phyloP scores from a whole-genome alignment of 2,113 vertebrate species.

The Melanerpes formicivorus region DNA sequence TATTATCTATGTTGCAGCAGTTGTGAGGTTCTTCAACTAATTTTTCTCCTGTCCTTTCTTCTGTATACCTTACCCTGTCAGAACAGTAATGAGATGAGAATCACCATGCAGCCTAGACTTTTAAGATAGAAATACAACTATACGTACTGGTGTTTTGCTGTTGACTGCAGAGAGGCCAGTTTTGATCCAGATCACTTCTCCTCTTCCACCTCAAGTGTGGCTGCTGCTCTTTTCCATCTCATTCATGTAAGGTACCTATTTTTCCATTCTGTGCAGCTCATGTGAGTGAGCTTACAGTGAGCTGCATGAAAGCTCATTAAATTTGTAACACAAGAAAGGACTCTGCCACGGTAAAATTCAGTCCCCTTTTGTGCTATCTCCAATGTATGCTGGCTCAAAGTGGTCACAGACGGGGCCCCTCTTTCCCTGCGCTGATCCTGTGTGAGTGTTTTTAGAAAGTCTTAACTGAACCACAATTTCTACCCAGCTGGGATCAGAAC shows the following conservation, averaged over 20 bases:
- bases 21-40: not conserved
- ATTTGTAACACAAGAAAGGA: rapidly evolving
- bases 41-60: not conserved
- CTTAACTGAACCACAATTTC: not conserved
- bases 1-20: rapidly evolving
- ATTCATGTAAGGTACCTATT: rapidly evolving
- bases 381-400: rapidly evolving
- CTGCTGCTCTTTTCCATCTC: not conserved
- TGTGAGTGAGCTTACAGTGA: rapidly evolving
- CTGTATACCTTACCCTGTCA: not conserved
- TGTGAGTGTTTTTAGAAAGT: not conserved
- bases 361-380: not conserved
- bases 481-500: constrained; percentile 45
- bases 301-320: rapidly evolving
- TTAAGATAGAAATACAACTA: not conserved
- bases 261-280: rapidly evolving
- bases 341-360: not conserved
- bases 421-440: rapidly evolving
- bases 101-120: rapidly evolving
- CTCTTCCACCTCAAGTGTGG: rapidly evolving
- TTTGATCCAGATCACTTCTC: not conserved
- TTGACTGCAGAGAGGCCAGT: not conserved
- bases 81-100: not conserved
- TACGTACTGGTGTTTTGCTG: rapidly evolving
- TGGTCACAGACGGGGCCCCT: rapidly evolving